Evolutionary conservation across 2,888 invertebrate species (phyloP).

Genomic region (Ophion ellenae): DNA sequence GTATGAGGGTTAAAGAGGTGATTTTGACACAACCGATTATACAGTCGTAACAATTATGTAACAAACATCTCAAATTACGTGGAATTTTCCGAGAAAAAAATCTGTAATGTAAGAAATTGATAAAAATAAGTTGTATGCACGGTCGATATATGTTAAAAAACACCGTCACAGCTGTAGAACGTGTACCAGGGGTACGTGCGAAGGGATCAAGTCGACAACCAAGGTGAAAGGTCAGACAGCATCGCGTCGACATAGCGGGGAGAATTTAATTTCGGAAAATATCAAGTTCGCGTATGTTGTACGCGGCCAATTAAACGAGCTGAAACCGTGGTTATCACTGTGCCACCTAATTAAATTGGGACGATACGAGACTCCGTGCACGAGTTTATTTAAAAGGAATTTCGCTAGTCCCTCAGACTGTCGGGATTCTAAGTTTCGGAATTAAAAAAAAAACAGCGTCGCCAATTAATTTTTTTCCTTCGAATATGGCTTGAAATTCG

Average conservation of each 20-base stretch:
- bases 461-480: not conserved
- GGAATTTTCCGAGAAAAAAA: not conserved
- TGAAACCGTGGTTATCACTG: constrained; percentile 33
- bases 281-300: constrained; percentile 49
- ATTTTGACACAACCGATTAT: not conserved
- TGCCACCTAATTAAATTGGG: constrained; percentile 50
- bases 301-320: constrained; percentile 44
- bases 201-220: constrained; percentile 18
- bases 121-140: not conserved
- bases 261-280: constrained; percentile 57
- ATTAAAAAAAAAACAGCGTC: not conserved
- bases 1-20: too few species aligned
- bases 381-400: not conserved
- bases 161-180: not conserved
- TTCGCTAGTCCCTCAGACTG: not conserved
- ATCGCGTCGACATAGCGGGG: constrained; percentile 25
- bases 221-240: constrained; percentile 46
- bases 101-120: not conserved
- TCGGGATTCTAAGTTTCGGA: not conserved
- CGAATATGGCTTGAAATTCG: not conserved
- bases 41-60: not conserved
- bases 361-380: constrained; percentile 15
- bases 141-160: not conserved
- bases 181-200: constrained; percentile 3
- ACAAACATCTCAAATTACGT: not conserved